A percentile compares a stretch with the other conserved stretches of the same genome.
These are phyloP conservation scores for Pseudomyrmex dendroicus DNA, from an alignment of 1,140 invertebrate species.

Conservation along the genomic window DNA sequence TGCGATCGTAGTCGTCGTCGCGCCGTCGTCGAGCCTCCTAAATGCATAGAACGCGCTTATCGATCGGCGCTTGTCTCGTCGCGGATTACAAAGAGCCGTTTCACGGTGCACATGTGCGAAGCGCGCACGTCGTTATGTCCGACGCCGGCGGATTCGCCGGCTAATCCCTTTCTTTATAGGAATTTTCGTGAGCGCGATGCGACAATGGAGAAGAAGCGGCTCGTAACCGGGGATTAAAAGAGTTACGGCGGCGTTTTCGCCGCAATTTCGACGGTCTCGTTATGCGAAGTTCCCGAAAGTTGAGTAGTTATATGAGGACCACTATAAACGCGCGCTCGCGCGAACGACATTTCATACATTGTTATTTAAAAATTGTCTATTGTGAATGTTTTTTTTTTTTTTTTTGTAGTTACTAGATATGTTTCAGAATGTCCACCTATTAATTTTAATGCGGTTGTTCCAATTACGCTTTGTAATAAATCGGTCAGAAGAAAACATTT, in stretches of 20 bases:
- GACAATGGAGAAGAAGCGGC: neutral
- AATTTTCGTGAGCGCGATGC: slow-evolving; percentile 29
- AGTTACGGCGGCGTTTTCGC: neutral
- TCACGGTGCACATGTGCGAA: slow-evolving; percentile 27
- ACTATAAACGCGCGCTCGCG: too few species aligned
- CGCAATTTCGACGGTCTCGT: neutral
- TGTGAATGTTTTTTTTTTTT: too few species aligned
- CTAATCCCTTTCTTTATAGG: slow-evolving; percentile 49
- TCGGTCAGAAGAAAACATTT: too few species aligned
- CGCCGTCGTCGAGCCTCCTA: slow-evolving; percentile 49
- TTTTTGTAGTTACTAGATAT: too few species aligned
- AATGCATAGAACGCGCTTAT: slow-evolving; percentile 67
- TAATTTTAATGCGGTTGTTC: too few species aligned
- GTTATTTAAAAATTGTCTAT: too few species aligned
- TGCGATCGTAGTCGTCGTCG: neutral
- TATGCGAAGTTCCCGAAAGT: neutral
- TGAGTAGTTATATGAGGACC: too few species aligned
- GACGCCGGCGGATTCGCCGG: slow-evolving; percentile 5
- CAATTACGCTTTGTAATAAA: too few species aligned
- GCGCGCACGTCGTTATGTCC: slow-evolving; percentile 20
- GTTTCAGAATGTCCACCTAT: too few species aligned
- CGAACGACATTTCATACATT: too few species aligned
- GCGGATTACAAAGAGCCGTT: slow-evolving; percentile 68
- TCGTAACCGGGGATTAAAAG: slow-evolving; percentile 22
- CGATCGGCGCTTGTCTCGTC: slow-evolving; percentile 66